These are phyloP conservation scores for Actinia equina DNA, from an alignment of 64 coral and sea anemone genomes.

Conservation along the genomic window DNA sequence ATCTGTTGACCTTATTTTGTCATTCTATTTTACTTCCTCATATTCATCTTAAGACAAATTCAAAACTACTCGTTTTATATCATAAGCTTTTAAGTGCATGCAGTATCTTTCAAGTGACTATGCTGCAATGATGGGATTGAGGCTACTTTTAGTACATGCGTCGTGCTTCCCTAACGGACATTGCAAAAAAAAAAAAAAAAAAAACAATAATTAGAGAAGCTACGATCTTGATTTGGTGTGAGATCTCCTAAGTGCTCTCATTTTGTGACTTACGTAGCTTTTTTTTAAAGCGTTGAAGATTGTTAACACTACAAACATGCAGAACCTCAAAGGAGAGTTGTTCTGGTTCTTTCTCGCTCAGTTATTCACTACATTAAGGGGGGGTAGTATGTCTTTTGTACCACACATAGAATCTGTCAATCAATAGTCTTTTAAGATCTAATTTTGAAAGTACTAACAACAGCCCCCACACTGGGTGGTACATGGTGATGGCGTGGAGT, in stretches of 20 bases:
- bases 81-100: slow-evolving; percentile 18
- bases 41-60: slow-evolving; percentile 27
- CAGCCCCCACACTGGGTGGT: slow-evolving; percentile 85
- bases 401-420: slow-evolving; percentile 13
- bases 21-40: slow-evolving; percentile 8
- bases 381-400: not conserved
- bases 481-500: no score
- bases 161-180: no score
- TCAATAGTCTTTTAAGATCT: slow-evolving; percentile 20
- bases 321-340: slow-evolving; percentile 13
- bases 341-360: not conserved
- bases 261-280: not conserved
- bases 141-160: no score
- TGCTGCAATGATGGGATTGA: slow-evolving; percentile 23
- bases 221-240: not conserved
- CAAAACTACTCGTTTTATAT: slow-evolving; percentile 10
- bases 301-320: slow-evolving; percentile 26
- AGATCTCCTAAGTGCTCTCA: slow-evolving; percentile 14
- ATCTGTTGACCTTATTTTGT: not conserved
- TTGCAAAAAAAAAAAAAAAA: no score
- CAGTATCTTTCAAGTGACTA: slow-evolving; percentile 32
- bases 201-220: slow-evolving; percentile 14
- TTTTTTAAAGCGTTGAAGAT: not conserved
- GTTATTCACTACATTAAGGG: not conserved
- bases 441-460: slow-evolving; percentile 73